Base-by-base conservation (phyloP, 1,140 invertebrate genomes). In the Halyomorpha halys region DNA sequence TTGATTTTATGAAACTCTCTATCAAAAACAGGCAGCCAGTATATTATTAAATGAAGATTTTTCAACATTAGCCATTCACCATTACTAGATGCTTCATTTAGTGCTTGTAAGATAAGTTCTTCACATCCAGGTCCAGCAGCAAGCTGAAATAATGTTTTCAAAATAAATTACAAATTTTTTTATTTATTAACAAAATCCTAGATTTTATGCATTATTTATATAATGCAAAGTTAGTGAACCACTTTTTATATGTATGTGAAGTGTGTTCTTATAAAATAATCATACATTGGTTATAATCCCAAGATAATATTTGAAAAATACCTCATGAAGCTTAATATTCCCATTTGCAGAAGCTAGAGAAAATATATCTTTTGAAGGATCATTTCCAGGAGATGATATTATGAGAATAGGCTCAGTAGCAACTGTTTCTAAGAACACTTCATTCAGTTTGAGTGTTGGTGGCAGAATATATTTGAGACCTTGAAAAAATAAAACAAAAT, bases 31-130 rank as follows among this genome's bases (percentile, higher is more conserved):
- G 84, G 82, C 1, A 95, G 73, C 84, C 89, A 94, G 34, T 82
- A 78, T 0, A 85, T 83, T 15, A 91, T 86, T 15, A 97, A 76
- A 74, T 97, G 94, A 0, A 96, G 77, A 75, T 97, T 97, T 74
- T 93, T 94, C 34, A 95, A 73, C 54, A 87, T 83, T 4, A 92
- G 71, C 90, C 90, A 93, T 18, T 80, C 75, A 4, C 87, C 87
- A 65, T 80, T 75, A 62, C 74, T 73, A 18, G 79, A 72, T 70
- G 79, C 54, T 44, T 65, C 30, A 5, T 56, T n/a, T 34, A 73
- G 64, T 13, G 62, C 16, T 65, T 79, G 76, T 1, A 89, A 69
- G 3, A 84, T 85, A 11, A 77, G 71, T 70, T 85, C 83, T 60
- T 82, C 79, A 73, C 88, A 84, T 39, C 85, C 86, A 74, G 89